phyloP scores from a whole-genome alignment of 2,797 vertebrate species.

The Spatula clypeata region DNA sequence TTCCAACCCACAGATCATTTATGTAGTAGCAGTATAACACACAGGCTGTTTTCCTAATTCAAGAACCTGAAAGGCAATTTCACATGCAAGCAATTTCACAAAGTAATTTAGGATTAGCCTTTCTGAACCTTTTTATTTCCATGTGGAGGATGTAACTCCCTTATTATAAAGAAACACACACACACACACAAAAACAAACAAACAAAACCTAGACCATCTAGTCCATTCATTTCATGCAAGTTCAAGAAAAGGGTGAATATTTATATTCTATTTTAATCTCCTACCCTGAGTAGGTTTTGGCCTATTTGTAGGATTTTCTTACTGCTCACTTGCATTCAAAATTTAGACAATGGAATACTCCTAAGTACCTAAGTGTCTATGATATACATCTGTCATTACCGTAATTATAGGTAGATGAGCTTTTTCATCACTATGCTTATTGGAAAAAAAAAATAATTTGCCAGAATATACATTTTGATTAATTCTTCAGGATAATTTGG shows the following conservation, averaged over 20 bases:
- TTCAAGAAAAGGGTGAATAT: background rate
- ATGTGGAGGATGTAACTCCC: background rate
- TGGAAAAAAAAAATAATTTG: background rate
- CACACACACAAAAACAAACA: too few species aligned
- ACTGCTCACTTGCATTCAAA: background rate
- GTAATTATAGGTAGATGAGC: background rate
- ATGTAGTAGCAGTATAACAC: background rate
- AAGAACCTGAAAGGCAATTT: background rate
- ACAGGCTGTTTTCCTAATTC: background rate
- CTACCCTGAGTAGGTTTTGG: background rate
- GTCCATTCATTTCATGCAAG: background rate
- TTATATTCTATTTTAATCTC: background rate
- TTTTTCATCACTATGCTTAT: background rate
- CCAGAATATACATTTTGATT: background rate
- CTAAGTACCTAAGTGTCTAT: background rate
- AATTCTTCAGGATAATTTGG: background rate
- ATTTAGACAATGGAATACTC: background rate
- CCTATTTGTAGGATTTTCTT: background rate
- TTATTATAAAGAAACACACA: background rate
- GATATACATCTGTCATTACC: background rate
- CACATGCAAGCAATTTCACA: background rate
- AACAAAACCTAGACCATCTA: background rate
- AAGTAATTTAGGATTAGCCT: background rate
- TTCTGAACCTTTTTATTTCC: background rate
- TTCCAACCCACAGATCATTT: background rate